Percentiles rank a stretch among this genome's conserved stretches.
Conservation (phyloP, 2,888 invertebrate species). For the Blera fallax region DNA sequence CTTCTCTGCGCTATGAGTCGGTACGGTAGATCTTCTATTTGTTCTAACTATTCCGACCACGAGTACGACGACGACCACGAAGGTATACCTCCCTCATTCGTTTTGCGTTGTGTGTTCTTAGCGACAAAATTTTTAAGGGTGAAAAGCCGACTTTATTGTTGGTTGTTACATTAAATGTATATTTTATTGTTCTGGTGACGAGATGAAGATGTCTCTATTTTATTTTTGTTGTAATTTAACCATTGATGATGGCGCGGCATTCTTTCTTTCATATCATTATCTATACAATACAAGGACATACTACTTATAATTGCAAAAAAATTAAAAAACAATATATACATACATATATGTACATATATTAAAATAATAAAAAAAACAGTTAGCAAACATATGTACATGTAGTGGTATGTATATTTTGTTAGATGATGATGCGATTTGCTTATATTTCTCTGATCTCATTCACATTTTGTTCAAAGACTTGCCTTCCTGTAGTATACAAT, state of each 20-base stretch:
- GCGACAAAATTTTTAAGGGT: not conserved
- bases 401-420: not conserved
- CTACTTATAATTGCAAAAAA: not conserved
- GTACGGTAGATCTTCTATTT: constrained; percentile 67
- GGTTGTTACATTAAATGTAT: constrained; percentile 6
- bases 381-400: not conserved
- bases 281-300: constrained; percentile 13
- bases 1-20: constrained; percentile 69
- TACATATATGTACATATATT: not conserved
- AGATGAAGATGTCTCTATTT: constrained; percentile 1
- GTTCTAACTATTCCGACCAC: constrained; percentile 60
- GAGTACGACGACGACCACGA: constrained; percentile 57
- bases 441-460: constrained; percentile 46
- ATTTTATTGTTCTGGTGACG: not conserved
- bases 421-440: not conserved
- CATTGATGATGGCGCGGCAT: constrained; percentile 34
- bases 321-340: not conserved
- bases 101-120: constrained; percentile 14
- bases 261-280: not conserved
- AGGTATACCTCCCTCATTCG: constrained; percentile 34
- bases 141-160: constrained; percentile 38
- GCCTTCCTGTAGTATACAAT: not conserved
- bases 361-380: not conserved
- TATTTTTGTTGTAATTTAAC: not conserved
- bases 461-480: not conserved